Percentiles rank a stretch among this genome's conserved stretches.
phyloP scores from a whole-genome alignment of 2,888 invertebrate genomes.

The Tenthredo livida region DNA sequence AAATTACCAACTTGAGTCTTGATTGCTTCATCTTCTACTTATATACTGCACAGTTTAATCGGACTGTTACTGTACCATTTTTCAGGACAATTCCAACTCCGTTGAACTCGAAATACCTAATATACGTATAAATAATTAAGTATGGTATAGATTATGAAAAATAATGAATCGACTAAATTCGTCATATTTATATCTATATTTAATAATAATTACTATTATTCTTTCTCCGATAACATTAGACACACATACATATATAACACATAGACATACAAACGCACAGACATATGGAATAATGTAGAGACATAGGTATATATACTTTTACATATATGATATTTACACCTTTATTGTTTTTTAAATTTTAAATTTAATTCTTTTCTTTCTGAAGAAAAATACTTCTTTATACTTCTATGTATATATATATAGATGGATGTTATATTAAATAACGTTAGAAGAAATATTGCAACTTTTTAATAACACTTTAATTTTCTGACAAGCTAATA shows the following conservation, averaged over 20 bases:
- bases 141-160: neutral
- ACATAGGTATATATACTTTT: neutral
- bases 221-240: neutral
- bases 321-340: too few species aligned
- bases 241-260: neutral
- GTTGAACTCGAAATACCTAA: neutral
- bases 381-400: neutral
- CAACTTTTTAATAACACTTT: neutral
- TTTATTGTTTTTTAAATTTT: too few species aligned
- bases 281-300: neutral
- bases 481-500: neutral
- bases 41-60: neutral
- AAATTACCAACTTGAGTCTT: neutral
- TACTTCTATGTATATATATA: neutral
- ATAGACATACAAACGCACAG: too few species aligned
- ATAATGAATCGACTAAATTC: neutral
- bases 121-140: neutral
- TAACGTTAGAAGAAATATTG: too few species aligned
- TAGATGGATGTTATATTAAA: too few species aligned
- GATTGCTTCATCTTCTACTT: conserved; percentile 6
- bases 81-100: neutral
- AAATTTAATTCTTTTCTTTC: too few species aligned
- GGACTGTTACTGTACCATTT: neutral
- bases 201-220: neutral
- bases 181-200: neutral